A percentile compares a stretch with the other conserved stretches of the same genome.
Evolutionary conservation across 2,888 invertebrate genomes (phyloP).

Genomic region (Tipula lateralis): DNA sequence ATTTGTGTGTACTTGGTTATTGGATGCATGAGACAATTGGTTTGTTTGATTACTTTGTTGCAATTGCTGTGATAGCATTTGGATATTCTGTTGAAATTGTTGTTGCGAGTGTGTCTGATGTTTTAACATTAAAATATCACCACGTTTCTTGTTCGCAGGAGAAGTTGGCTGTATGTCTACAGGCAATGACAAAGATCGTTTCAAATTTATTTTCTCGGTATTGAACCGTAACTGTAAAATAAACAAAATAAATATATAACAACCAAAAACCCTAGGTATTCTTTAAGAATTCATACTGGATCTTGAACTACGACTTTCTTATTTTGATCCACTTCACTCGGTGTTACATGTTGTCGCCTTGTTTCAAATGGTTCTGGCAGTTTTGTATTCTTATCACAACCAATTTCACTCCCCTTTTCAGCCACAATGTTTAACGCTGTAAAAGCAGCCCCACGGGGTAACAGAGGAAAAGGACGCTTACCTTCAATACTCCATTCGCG

Average conservation of each 20-base stretch:
- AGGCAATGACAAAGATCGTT: conserved; percentile 31
- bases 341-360: conserved; percentile 34
- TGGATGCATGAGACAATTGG: conserved; percentile 31
- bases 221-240: background rate
- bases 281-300: conserved; percentile 40
- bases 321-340: conserved; percentile 33
- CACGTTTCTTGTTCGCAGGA: conserved; percentile 32
- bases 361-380: conserved; percentile 49
- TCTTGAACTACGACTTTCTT: conserved; percentile 43
- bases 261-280: background rate
- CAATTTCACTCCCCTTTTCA: conserved; percentile 67
- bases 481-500: conserved; percentile 86
- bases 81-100: conserved; percentile 31
- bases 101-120: conserved; percentile 12
- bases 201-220: conserved; percentile 33
- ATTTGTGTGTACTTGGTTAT: conserved; percentile 35
- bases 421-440: conserved; percentile 80
- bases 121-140: conserved; percentile 28
- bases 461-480: conserved; percentile 71
- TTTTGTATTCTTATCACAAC: conserved; percentile 60
- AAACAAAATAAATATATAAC: background rate
- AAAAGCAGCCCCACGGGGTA: conserved; percentile 79
- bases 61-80: conserved; percentile 31
- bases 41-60: background rate
- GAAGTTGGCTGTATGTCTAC: conserved; percentile 12